A percentile compares a stretch with the other conserved stretches of the same genome.
Evolutionary conservation across 30 jellyfish, hydroid and myxozoan genomes (phyloP).

Genomic region (Pelagia noctiluca): DNA sequence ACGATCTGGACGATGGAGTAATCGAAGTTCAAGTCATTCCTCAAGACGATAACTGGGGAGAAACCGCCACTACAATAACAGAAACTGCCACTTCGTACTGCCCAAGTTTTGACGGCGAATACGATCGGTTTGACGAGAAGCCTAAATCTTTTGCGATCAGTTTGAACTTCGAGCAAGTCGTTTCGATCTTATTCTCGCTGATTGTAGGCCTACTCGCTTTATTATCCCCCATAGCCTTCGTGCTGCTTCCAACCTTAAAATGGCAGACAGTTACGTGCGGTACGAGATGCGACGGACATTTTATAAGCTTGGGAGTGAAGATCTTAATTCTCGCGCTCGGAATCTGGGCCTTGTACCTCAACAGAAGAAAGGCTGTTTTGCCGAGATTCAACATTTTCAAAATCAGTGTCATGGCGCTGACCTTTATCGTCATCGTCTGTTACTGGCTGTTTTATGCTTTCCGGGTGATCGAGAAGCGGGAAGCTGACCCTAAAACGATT

Average conservation of each 20-base stretch:
- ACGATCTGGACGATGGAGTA: slow-evolving; percentile 96
- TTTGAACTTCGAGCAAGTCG: slow-evolving; percentile 83
- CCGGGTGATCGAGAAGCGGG: slow-evolving; percentile 74
- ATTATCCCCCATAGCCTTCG: slow-evolving; percentile 90
- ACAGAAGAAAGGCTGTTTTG: slow-evolving; percentile 80
- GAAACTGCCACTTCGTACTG: slow-evolving; percentile 97
- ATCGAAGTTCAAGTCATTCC: slow-evolving; percentile 99
- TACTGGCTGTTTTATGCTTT: slow-evolving; percentile 93
- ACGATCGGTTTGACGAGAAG: slow-evolving; percentile 83
- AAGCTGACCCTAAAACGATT: slow-evolving; percentile 27
- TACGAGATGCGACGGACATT: slow-evolving; percentile 80
- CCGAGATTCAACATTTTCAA: slow-evolving; percentile 85
- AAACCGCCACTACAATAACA: slow-evolving; percentile 96
- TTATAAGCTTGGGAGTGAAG: slow-evolving; percentile 86
- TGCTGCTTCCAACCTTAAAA: slow-evolving; percentile 68
- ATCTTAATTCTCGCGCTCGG: slow-evolving; percentile 86
- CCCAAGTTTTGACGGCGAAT: slow-evolving; percentile 89
- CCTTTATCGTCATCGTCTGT: slow-evolving; percentile 67
- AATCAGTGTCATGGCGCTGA: slow-evolving; percentile 81
- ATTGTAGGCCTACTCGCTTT: slow-evolving; percentile 89
- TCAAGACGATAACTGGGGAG: slow-evolving; percentile 99
- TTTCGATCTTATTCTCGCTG: slow-evolving; percentile 68
- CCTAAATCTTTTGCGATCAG: slow-evolving; percentile 77
- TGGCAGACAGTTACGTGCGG: slow-evolving; percentile 80
- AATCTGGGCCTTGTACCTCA: slow-evolving; percentile 94